Percentiles rank a stretch among this genome's conserved stretches.
Conservation (phyloP, 2,888 invertebrate species). For the Hemaris fuciformis region DNA sequence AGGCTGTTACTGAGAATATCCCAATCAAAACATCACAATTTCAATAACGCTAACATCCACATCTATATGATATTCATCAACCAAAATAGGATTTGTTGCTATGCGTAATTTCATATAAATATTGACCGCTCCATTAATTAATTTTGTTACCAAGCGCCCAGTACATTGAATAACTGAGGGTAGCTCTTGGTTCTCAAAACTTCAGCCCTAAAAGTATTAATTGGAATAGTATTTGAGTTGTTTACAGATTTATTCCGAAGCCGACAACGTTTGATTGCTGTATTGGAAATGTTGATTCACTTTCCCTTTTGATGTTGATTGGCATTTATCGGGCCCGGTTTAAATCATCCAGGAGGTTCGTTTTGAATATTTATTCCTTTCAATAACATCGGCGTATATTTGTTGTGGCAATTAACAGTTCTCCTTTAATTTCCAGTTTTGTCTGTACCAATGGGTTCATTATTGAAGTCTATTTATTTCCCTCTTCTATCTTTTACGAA, state of each 20-base stretch:
- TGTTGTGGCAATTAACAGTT: neutral
- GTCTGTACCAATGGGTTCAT: neutral
- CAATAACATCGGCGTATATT: neutral
- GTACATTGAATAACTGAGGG: neutral
- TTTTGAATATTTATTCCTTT: neutral
- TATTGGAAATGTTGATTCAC: constrained; percentile 2
- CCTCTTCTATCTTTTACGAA: too few relatives aligned
- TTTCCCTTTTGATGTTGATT: neutral
- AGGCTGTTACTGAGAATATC: too few relatives aligned
- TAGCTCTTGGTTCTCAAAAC: constrained; percentile 1
- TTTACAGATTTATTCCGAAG: neutral
- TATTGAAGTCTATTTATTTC: too few relatives aligned
- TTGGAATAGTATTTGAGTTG: constrained; percentile 11
- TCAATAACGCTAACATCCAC: too few relatives aligned
- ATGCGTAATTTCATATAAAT: too few relatives aligned
- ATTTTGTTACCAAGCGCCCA: neutral
- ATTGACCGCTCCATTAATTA: neutral
- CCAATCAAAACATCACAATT: too few relatives aligned
- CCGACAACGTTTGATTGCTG: neutral
- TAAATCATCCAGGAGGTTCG: neutral
- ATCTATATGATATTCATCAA: too few relatives aligned
- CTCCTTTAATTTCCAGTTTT: neutral
- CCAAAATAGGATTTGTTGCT: too few relatives aligned
- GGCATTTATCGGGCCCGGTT: neutral
- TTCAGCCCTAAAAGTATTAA: constrained; percentile 6